Evolutionary conservation across 2,888 invertebrate genomes (phyloP), one percentile per base, ranked within the genome.

Genomic region (Cheilosia impressa): DNA sequence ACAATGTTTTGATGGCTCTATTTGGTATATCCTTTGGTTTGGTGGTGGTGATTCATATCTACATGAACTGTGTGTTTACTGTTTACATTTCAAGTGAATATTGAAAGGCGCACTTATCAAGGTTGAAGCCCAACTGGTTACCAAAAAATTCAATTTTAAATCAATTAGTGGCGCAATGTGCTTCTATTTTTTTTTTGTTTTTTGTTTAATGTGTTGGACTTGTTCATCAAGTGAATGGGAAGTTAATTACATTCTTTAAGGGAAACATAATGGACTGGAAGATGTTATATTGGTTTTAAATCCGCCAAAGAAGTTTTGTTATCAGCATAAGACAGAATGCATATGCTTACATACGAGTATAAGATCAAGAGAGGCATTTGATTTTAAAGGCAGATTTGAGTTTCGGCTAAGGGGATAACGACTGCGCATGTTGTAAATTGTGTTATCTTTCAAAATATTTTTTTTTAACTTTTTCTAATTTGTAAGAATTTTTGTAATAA

Each of bases 1-100:
- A 50, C 22, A 76, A 80, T 41, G 62, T 81, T 62, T 76, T 76
- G 75, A 81, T 57, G 47, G 68, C 76, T 68, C 47, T 31, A 47
- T 62, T 19, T 62, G 19, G 2, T 17, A 2, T 68, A 62, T 75
- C 62, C 66, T 47, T 80, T 66, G 60, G 38, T 71, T 58, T 9
- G 38, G 13, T 0, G 34, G 22, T 2, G 34, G 22, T 34, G 34
- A 50, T n/a, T 50, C 50, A 15, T 19, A 45, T 3, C 38, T 13
- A 9, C 31, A 31, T 9, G 19, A 63, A 65, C n/a, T 4, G 34
- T 7, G 15, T 63, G 34, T n/a, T n/a, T n/a, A n/a, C n/a, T n/a
- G 19, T 50, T 63, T 50, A 34, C 63, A 22, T 31, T 52, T 65
- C 27, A 15, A 47, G 31, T 63, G 15, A 65, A 38, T n/a, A n/a